A percentile compares a stretch with the other conserved stretches of the same genome.
These are phyloP conservation scores for Cabera pusaria DNA, from an alignment of 2,888 invertebrate genomes.

Conservation along the genomic window DNA sequence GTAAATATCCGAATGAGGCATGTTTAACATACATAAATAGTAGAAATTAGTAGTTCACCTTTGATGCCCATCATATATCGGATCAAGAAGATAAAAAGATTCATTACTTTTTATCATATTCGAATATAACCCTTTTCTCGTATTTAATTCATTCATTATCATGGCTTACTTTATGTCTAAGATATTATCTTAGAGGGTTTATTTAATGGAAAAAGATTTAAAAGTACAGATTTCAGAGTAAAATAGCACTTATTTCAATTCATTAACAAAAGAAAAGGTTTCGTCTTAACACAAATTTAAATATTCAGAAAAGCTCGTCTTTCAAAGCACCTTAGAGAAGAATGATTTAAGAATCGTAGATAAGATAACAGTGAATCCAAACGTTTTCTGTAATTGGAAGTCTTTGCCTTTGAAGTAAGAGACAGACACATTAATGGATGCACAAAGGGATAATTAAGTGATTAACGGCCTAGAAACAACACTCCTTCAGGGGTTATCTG, in stretches of 20 bases:
- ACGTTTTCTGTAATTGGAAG: conserved; percentile 38
- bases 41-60: too few relatives aligned
- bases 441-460: conserved; percentile 40
- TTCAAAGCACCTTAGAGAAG: conserved; percentile 37
- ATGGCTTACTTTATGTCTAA: too few relatives aligned
- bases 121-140: too few relatives aligned
- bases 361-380: conserved; percentile 47
- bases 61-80: too few relatives aligned
- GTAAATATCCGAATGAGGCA: too few relatives aligned
- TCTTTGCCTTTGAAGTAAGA: conserved; percentile 39
- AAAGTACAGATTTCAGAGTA: conserved; percentile 1
- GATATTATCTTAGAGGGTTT: too few relatives aligned
- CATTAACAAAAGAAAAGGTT: conserved; percentile 20
- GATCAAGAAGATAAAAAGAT: too few relatives aligned
- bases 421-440: conserved; percentile 31
- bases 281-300: conserved; percentile 6
- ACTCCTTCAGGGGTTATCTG: conserved; percentile 10
- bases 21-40: too few relatives aligned
- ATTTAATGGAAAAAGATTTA: conserved; percentile 3
- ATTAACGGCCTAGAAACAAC: conserved; percentile 34
- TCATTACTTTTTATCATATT: too few relatives aligned
- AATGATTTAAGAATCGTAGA: conserved; percentile 38
- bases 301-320: conserved; percentile 31
- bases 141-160: too few relatives aligned
- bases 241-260: conserved; percentile 1